Conservation (phyloP, 2,797 vertebrate genomes). For the Anableps anableps region DNA sequence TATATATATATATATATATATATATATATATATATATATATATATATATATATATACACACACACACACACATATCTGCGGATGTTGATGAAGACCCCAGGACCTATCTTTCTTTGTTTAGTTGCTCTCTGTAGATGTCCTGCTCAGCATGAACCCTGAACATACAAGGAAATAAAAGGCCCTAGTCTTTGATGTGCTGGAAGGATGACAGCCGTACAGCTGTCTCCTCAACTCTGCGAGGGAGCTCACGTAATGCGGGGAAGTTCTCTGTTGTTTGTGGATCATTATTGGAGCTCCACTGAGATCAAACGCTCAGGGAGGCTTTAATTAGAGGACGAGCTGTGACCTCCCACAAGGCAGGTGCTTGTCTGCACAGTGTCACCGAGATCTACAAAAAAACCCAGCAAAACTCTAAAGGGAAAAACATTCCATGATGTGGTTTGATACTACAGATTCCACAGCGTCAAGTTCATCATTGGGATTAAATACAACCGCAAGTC, state of each 20-base stretch:
- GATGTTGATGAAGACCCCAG: slow-evolving; percentile 43
- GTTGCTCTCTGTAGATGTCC: slow-evolving; percentile 24
- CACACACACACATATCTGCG: too few relatives aligned
- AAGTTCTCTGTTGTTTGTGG: slow-evolving; percentile 65
- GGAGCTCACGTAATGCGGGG: slow-evolving; percentile 49
- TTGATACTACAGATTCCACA: slow-evolving; percentile 18
- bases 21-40: too few relatives aligned
- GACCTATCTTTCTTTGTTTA: slow-evolving; percentile 17
- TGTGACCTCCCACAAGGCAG: slow-evolving; percentile 63
- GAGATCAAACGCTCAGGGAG: slow-evolving; percentile 74
- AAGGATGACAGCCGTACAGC: slow-evolving; percentile 69
- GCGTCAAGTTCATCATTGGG: slow-evolving; percentile 31
- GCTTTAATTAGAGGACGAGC: slow-evolving; percentile 75
- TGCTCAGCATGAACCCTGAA: slow-evolving; percentile 45
- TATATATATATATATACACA: too few relatives aligned
- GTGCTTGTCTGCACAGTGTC: slow-evolving; percentile 55
- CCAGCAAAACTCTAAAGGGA: slow-evolving; percentile 32
- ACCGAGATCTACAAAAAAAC: slow-evolving; percentile 52
- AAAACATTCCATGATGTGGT: slow-evolving; percentile 6
- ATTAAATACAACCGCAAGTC: slow-evolving; percentile 37
- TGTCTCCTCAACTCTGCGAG: slow-evolving; percentile 53
- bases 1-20: too few relatives aligned
- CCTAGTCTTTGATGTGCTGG: slow-evolving; percentile 65
- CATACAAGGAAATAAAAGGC: slow-evolving; percentile 61
- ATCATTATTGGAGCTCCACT: slow-evolving; percentile 67